phyloP scores from a whole-genome alignment of 2,113 vertebrate species.

The Petromus typicus region DNA sequence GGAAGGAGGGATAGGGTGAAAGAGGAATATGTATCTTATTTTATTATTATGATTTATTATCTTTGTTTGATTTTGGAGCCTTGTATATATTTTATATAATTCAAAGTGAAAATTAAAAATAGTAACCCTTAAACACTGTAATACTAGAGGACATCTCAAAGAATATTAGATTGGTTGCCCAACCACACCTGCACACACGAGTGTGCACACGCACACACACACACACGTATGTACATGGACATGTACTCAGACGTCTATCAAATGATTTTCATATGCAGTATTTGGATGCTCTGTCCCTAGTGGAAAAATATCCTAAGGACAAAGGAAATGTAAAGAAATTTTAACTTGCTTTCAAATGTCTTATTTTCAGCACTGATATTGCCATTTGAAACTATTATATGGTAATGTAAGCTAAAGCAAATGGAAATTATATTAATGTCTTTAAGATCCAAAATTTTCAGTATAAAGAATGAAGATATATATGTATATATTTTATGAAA shows the following conservation, averaged over 20 bases:
- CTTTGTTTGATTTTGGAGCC: neutral
- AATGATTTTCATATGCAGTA: neutral
- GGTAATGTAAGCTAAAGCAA: neutral
- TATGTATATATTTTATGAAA: neutral
- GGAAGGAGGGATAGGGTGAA: no score
- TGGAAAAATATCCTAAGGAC: neutral
- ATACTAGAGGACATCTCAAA: neutral
- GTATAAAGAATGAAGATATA: neutral
- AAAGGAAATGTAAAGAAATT: neutral
- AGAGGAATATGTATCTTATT: neutral
- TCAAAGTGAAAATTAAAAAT: constrained; percentile 6
- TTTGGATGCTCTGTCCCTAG: neutral
- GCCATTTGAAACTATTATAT: neutral
- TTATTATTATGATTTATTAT: no score
- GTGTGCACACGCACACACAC: neutral
- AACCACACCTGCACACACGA: neutral
- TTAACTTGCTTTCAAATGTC: neutral
- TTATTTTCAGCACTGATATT: neutral
- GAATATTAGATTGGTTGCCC: neutral
- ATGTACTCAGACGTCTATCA: neutral
- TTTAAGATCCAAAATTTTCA: neutral
- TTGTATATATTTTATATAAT: neutral
- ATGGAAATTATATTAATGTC: neutral
- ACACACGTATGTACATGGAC: neutral
- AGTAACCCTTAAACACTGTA: neutral